phyloP scores from a whole-genome alignment of 2,113 vertebrate species.

The Rousettus leschenaultii region DNA sequence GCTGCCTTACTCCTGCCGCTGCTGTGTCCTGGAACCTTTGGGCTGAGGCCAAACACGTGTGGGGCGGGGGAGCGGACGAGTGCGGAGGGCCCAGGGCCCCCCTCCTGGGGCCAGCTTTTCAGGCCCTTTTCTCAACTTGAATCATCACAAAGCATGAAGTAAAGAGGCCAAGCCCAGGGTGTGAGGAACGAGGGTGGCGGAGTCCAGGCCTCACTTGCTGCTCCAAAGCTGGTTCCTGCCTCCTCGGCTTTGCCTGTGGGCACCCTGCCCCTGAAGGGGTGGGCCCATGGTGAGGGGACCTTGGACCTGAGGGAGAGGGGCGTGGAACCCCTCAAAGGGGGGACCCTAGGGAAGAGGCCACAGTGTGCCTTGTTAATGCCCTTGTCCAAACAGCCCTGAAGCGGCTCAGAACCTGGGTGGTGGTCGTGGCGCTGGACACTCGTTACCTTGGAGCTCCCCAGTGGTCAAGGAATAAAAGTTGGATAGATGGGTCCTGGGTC shows the following conservation, averaged over 20 bases:
- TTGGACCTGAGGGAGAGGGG: no score
- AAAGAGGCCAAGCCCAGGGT: not conserved
- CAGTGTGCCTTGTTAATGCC: no score
- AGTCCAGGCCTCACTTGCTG: not conserved
- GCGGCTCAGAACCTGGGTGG: no score
- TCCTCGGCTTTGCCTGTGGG: rapidly evolving
- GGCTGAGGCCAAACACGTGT: rapidly evolving
- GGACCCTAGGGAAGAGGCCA: no score
- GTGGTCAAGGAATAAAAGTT: not conserved
- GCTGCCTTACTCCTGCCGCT: not conserved
- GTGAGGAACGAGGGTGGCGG: rapidly evolving
- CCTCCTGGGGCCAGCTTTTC: not conserved
- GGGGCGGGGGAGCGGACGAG: no score
- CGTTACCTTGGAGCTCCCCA: not conserved
- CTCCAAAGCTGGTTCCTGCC: not conserved
- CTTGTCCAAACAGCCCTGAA: no score
- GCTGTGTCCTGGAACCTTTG: not conserved
- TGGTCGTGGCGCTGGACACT: rapidly evolving
- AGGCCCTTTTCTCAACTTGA: no score
- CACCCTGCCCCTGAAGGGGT: rapidly evolving
- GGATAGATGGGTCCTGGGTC: not conserved
- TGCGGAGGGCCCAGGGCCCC: rapidly evolving
- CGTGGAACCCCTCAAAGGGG: not conserved
- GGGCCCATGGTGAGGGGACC: no score
- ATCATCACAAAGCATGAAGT: not conserved